phyloP scores from a whole-genome alignment of 92 coral and sea anemone species.

The Epizoanthus ramosus region DNA sequence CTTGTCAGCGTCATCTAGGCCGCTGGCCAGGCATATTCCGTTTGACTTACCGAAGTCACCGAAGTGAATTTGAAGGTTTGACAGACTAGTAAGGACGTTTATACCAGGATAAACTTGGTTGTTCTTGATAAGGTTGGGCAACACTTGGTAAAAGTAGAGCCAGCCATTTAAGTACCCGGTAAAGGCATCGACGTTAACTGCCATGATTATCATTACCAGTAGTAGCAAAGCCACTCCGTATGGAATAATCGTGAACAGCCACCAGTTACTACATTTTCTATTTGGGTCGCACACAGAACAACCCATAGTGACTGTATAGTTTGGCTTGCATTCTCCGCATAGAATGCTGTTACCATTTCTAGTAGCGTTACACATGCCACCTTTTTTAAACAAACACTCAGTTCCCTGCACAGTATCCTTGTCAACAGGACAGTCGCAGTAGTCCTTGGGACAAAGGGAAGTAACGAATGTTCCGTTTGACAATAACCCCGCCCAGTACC shows the following conservation, averaged over 20 bases:
- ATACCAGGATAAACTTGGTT: slow-evolving; percentile 58
- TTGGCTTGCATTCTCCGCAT: slow-evolving; percentile 6
- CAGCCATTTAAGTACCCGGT: slow-evolving; percentile 33
- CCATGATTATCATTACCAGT: not conserved
- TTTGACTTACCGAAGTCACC: slow-evolving; percentile 34
- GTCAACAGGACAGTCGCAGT: slow-evolving; percentile 12
- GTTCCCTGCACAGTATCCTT: not conserved
- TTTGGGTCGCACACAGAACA: not conserved
- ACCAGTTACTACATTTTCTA: not conserved
- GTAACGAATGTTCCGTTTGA: not conserved
- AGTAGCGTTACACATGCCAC: slow-evolving; percentile 8
- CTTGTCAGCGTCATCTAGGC: slow-evolving; percentile 82
- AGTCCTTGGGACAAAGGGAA: not conserved
- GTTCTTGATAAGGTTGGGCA: slow-evolving; percentile 55
- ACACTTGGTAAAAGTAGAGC: slow-evolving; percentile 38
- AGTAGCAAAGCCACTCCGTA: not conserved
- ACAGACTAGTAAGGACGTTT: slow-evolving; percentile 60
- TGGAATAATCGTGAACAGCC: not conserved
- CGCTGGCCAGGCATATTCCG: slow-evolving; percentile 55
- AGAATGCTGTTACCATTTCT: not conserved
- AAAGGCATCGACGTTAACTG: slow-evolving; percentile 18
- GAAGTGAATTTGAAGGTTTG: slow-evolving; percentile 58
- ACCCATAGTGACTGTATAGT: slow-evolving; percentile 4
- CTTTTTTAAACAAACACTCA: slow-evolving; percentile 43
- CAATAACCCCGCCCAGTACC: slow-evolving; percentile 22